A percentile compares a stretch with the other conserved stretches of the same genome.
phyloP scores from a whole-genome alignment of 1,140 invertebrate genomes.

The Rhopalosiphum padi region DNA sequence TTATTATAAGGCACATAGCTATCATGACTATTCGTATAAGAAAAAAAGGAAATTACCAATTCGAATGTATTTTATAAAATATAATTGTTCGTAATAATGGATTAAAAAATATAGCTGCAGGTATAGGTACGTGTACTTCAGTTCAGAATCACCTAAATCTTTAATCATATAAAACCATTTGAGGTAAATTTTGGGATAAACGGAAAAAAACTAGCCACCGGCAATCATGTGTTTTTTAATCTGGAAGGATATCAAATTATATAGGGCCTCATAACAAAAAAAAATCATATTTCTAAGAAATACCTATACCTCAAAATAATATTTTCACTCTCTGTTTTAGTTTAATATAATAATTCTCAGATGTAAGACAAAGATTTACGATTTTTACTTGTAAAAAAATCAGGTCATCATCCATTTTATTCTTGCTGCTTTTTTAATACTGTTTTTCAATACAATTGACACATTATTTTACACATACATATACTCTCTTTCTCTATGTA shows the following conservation, averaged over 20 bases:
- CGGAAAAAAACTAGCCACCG: neutral
- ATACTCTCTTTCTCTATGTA: too few relatives aligned
- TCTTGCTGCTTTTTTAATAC: neutral
- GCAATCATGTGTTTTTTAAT: neutral
- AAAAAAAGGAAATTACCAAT: neutral
- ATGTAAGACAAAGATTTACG: neutral
- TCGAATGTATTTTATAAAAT: neutral
- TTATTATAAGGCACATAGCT: neutral
- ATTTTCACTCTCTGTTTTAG: neutral
- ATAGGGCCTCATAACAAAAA: neutral
- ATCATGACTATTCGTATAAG: neutral
- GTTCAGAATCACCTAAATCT: slow-evolving; percentile 18
- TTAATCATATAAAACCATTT: neutral
- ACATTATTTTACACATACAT: neutral
- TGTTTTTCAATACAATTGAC: neutral
- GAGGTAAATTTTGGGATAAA: slow-evolving; percentile 2
- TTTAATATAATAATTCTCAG: neutral
- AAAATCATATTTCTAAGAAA: neutral
- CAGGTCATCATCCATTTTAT: neutral
- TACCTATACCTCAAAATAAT: neutral
- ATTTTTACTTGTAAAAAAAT: neutral
- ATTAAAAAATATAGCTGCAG: neutral
- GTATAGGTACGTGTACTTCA: neutral
- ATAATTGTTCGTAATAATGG: neutral
- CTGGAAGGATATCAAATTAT: neutral